Base-by-base conservation (phyloP, 2,888 invertebrate species). In the Acleris emargana region DNA sequence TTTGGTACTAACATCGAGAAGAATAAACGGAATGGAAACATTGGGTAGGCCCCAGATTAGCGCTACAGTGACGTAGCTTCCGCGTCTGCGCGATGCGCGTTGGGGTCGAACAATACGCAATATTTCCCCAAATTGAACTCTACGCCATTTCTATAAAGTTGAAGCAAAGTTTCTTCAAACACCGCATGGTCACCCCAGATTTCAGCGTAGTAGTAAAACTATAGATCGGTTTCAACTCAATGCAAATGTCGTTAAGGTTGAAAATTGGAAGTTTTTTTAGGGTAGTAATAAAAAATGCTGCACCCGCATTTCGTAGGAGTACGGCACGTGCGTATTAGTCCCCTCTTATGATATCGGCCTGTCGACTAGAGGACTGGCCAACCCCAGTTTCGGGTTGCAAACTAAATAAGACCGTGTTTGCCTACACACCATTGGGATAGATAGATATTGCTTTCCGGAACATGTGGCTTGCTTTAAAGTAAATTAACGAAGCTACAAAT, bases 61-160 rank as follows among this genome's bases (percentile, higher is more conserved):
- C 90, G 88, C 89, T 88, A 87, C 84, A 85, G 85, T 84, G 90
- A 87, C 88, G 88, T 89, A 77, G 80, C 82, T 88, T 85, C 86
- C 88, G 91, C 93, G 93, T 77, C 88, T 89, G 91, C 91, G 91
- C 88, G 75, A 74, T 73, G 73, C 74, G 75, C 73, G 76, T 73
- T 83, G 76, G 80, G 80, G 77, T 75, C 79, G 74, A 64, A 72
- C 72, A 74, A 79, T 79, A 74, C 73, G 73, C 71, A 70, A 71
- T 75, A 77, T 71, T 74, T 76, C 72, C 76, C 82, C 76, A 89
- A 85, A 83, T 83, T 89, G 71, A 76, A 84, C 89, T 77, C 81
- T 89, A 73, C 76, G 71, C 73, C 82, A 76, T 79, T 76, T 72
- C 71, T 77, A 86, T 80, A 91, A 77, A 86, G 88, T 87, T 79